A percentile compares a stretch with the other conserved stretches of the same genome.
Conservation (phyloP, 1,140 invertebrate species). For the Zeugodacus cucurbitae region DNA sequence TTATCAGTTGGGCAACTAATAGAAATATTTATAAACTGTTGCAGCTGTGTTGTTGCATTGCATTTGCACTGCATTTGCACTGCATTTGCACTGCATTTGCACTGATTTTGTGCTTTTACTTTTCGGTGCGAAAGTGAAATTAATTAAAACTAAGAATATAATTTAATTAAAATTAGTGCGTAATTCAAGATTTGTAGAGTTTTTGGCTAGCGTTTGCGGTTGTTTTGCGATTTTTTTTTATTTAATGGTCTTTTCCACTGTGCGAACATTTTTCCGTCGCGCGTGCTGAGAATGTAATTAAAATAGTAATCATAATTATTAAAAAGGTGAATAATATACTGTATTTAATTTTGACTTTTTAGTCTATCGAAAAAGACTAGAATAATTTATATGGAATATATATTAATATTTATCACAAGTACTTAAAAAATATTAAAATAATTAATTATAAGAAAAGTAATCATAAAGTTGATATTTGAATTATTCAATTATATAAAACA, state of each 20-base stretch:
- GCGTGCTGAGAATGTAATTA: not conserved
- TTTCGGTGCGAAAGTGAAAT: constrained; percentile 1
- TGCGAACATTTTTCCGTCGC: not conserved
- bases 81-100: not conserved
- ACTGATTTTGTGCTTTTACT: not conserved
- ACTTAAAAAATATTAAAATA: too few relatives aligned
- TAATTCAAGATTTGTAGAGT: not conserved
- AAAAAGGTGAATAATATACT: not conserved
- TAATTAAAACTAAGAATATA: not conserved
- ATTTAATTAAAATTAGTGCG: not conserved
- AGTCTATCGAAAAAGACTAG: too few relatives aligned
- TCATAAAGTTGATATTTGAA: too few relatives aligned
- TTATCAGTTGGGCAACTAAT: not conserved
- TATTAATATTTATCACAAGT: too few relatives aligned
- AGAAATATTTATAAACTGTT: not conserved
- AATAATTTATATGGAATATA: too few relatives aligned
- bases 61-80: too few relatives aligned
- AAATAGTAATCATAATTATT: not conserved
- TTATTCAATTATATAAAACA: too few relatives aligned
- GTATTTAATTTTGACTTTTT: too few relatives aligned
- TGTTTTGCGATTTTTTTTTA: not conserved
- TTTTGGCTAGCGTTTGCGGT: not conserved
- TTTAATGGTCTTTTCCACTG: not conserved
- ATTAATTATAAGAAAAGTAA: too few relatives aligned
- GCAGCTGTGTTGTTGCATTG: not conserved